A percentile compares a stretch with the other conserved stretches of the same genome.
phyloP scores from a whole-genome alignment of 2,113 vertebrate species.

The Grammomys surdaster region DNA sequence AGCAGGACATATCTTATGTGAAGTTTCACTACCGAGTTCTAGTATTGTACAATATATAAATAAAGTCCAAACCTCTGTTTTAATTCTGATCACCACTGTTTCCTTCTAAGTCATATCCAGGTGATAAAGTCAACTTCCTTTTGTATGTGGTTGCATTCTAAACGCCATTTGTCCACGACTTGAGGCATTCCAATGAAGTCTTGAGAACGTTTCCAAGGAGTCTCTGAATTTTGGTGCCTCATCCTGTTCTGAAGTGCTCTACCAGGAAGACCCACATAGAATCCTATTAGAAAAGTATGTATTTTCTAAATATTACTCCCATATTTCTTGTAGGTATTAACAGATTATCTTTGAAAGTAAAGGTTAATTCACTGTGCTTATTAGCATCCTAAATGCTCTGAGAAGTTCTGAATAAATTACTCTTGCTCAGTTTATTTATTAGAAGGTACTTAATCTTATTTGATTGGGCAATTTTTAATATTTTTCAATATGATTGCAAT shows the following conservation, averaged over 20 bases:
- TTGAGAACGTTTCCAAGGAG: background rate
- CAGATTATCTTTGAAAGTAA: background rate
- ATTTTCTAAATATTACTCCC: slow-evolving; percentile 1
- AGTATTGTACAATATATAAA: background rate
- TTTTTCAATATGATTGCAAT: background rate
- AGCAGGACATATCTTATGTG: background rate
- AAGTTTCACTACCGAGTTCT: background rate
- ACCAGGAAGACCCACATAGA: background rate
- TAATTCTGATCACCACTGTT: background rate
- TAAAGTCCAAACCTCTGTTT: slow-evolving; percentile 5
- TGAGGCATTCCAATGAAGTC: background rate
- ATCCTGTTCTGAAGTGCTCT: background rate
- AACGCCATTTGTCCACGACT: background rate
- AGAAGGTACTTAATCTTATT: background rate
- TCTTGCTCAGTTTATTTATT: background rate
- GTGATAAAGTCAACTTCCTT: background rate
- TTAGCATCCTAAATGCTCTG: slow-evolving; percentile 22
- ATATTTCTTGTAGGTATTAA: background rate
- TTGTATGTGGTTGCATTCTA: background rate
- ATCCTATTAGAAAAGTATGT: background rate
- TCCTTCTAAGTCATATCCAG: background rate
- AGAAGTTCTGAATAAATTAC: slow-evolving; percentile 32
- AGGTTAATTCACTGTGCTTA: background rate
- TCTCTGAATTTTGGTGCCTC: background rate
- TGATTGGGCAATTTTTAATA: background rate